Base-by-base conservation (phyloP, 1,140 invertebrate genomes). In the Cylas formicarius region DNA sequence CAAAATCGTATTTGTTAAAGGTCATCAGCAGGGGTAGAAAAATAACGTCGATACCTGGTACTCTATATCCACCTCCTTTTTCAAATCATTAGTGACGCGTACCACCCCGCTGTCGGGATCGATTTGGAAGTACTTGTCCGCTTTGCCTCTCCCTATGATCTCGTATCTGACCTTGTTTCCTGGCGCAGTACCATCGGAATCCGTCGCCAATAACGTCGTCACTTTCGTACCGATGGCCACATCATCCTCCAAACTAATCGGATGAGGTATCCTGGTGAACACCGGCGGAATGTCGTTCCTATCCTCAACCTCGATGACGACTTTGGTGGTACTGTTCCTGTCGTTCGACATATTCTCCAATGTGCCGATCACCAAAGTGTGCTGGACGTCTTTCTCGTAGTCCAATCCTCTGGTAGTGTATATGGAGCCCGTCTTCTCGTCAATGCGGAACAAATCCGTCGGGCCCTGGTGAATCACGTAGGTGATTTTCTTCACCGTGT, bases 221-320 rank as follows among this genome's bases (percentile, higher is more conserved):
- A 94, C 81, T 7, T 79, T 72, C 3, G 80, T 82, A 18, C 89
- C 89, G 45, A 91, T 84, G 0, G 81, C 71, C 1, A 82, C 77
- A 28, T 87, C 82, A 57, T 91, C 88, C 44, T 88, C 85, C 4
- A 93, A 67, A 0, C 84, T 84, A 6, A 91, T 80, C 0, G 89
- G 86, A 33, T 81, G 76, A 0, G 85, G 78, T 4, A 86, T 75
- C 1, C 80, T 78, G 2, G 82, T 82, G 60, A 94, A 95, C 11
- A 86, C 75, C 7, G 92, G 92, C 0, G 85, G 78, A 48, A 88
- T 81, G 63, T 90, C 85, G 63, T 90, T 88, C 44, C 82, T 76
- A 63, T 88, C 84, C 72, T 85, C 77, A 17, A 92, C 87, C 45
- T 82, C 72, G 18, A 89, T 72, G 36, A 83, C 72, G 1, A 90